Percentiles rank a stretch among this genome's conserved stretches.
These are phyloP conservation scores for Embiotoca jacksoni DNA, from an alignment of 2,113 vertebrate species.

Conservation along the genomic window DNA sequence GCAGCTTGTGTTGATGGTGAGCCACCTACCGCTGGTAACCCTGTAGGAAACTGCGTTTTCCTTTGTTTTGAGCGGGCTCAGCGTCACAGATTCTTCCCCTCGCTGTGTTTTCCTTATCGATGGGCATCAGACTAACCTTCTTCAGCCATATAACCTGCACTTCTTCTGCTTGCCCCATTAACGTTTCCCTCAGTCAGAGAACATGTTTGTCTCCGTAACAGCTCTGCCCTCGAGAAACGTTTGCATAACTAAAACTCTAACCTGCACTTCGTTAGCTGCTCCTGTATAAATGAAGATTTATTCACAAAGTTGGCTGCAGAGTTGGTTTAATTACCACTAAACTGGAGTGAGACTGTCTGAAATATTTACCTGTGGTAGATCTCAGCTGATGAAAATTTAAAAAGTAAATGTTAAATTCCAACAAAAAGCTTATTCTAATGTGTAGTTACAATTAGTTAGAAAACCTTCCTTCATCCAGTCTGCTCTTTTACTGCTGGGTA, in stretches of 20 bases:
- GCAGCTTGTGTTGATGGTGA: not conserved
- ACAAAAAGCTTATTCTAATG: too few species aligned
- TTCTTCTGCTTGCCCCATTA: not conserved
- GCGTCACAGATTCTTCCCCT: not conserved
- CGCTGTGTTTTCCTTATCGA: constrained; percentile 1
- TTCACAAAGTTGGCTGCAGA: not conserved
- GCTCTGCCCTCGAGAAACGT: not conserved
- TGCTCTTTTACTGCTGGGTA: too few species aligned
- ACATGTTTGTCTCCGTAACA: not conserved
- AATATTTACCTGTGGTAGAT: not conserved
- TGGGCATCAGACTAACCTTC: not conserved
- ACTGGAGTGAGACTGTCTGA: too few species aligned
- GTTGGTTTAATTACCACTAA: not conserved
- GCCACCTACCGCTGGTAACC: not conserved
- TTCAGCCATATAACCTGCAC: not conserved
- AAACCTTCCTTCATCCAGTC: not conserved
- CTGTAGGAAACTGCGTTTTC: not conserved
- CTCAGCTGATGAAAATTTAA: not conserved
- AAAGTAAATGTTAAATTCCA: not conserved
- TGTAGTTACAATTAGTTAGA: not conserved
- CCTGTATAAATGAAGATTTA: constrained; percentile 4
- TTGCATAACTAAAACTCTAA: constrained; percentile 5
- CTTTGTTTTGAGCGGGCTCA: not conserved
- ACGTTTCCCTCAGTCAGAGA: not conserved
- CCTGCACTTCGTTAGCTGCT: constrained; percentile 11